These are phyloP conservation scores for Rachycentron canadum DNA, from an alignment of 2,797 vertebrate species.

Conservation along the genomic window DNA sequence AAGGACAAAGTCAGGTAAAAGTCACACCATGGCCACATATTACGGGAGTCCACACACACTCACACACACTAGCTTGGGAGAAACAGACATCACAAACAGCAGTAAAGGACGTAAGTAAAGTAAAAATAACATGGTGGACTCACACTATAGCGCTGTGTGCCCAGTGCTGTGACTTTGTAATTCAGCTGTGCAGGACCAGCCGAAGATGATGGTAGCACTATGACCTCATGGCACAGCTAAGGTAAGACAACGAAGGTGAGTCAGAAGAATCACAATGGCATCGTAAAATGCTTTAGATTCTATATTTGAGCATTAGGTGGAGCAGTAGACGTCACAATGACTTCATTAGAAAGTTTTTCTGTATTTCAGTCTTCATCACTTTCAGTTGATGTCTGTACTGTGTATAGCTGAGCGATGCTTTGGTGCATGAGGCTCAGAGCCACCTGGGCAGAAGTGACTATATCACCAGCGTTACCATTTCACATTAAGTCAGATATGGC, in stretches of 20 bases:
- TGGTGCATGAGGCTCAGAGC: not conserved
- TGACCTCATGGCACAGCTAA: not conserved
- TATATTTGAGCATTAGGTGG: not conserved
- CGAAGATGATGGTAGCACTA: not conserved
- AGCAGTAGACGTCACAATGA: not conserved
- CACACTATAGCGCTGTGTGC: conserved; percentile 1
- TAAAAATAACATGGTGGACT: not conserved
- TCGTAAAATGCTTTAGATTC: not conserved
- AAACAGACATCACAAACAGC: conserved; percentile 22
- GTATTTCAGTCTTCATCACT: not conserved
- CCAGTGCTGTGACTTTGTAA: not conserved
- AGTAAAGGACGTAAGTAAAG: not conserved
- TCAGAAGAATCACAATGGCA: not conserved
- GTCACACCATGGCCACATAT: conserved; percentile 49
- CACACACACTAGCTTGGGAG: not conserved
- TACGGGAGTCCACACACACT: conserved; percentile 21
- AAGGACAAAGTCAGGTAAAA: conserved; percentile 75
- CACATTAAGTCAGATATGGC: not conserved
- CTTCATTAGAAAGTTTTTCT: not conserved
- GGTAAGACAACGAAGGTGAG: not conserved
- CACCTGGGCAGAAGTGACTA: not conserved
- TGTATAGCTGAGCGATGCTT: not conserved
- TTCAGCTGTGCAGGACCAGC: not conserved
- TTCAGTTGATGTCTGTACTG: not conserved
- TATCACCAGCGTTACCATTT: not conserved